phyloP scores from a whole-genome alignment of 2,113 vertebrate genomes.

The Pelodiscus sinensis region DNA sequence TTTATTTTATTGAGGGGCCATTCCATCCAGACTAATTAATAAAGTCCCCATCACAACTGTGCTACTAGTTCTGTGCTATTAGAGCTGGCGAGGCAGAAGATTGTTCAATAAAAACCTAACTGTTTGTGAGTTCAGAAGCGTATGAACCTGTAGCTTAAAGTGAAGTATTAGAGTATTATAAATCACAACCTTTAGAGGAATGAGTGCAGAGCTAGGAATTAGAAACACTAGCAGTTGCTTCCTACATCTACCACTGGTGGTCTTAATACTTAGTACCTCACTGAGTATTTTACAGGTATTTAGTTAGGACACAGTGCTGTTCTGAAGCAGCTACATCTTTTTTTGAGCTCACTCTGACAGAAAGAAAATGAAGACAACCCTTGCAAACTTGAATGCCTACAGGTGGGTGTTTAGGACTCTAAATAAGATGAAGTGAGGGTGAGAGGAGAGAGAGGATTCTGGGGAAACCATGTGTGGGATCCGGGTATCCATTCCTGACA shows the following conservation, averaged over 20 bases:
- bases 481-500: neutral
- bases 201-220: neutral
- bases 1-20: neutral
- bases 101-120: neutral
- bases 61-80: conserved; percentile 4
- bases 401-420: neutral
- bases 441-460: neutral
- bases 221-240: neutral
- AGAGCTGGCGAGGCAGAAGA: neutral
- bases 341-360: rapidly evolving
- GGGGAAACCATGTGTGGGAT: neutral
- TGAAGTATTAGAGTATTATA: neutral
- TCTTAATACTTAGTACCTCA: neutral
- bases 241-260: neutral
- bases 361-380: neutral
- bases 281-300: neutral
- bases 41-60: neutral
- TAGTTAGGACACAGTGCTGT: neutral
- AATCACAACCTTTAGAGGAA: rapidly evolving
- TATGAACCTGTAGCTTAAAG: neutral
- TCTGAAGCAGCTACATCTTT: neutral
- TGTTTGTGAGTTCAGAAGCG: neutral
- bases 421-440: neutral
- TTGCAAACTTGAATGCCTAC: neutral
- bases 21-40: neutral